phyloP scores from a whole-genome alignment of 2,888 invertebrate genomes.

The Nephrotoma guestfalica region DNA sequence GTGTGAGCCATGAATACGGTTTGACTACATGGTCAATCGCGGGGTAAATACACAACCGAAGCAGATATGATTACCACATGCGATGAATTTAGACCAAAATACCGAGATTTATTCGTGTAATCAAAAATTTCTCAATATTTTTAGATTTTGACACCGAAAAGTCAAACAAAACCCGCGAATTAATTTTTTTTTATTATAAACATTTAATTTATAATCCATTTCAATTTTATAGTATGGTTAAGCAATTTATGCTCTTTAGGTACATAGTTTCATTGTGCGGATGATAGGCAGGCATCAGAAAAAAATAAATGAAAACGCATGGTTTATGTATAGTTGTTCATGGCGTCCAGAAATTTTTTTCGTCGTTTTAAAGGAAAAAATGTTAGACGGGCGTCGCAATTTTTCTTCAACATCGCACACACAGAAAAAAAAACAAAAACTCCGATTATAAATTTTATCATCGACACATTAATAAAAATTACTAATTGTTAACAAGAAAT shows the following conservation, averaged over 20 bases:
- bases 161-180: not conserved
- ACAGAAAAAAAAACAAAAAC: not conserved
- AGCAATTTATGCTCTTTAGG: not conserved
- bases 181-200: not conserved
- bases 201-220: not conserved
- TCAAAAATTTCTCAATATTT: not conserved
- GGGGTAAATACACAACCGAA: not conserved
- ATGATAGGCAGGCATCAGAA: not conserved
- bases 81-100: not conserved
- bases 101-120: not conserved
- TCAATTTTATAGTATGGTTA: not conserved
- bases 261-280: not conserved
- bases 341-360: slow-evolving; percentile 10
- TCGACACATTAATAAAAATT: not conserved
- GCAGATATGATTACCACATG: not conserved
- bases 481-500: not conserved
- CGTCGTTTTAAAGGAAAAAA: not conserved
- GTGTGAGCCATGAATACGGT: not conserved
- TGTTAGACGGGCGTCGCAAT: slow-evolving; percentile 10
- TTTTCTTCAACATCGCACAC: not conserved
- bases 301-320: slow-evolving; percentile 2
- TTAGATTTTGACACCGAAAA: not conserved
- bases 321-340: slow-evolving; percentile 8
- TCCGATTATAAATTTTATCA: not conserved
- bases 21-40: not conserved